A percentile compares a stretch with the other conserved stretches of the same genome.
phyloP scores from a whole-genome alignment of 2,888 invertebrate genomes.

The Blastobasis lacticolella region DNA sequence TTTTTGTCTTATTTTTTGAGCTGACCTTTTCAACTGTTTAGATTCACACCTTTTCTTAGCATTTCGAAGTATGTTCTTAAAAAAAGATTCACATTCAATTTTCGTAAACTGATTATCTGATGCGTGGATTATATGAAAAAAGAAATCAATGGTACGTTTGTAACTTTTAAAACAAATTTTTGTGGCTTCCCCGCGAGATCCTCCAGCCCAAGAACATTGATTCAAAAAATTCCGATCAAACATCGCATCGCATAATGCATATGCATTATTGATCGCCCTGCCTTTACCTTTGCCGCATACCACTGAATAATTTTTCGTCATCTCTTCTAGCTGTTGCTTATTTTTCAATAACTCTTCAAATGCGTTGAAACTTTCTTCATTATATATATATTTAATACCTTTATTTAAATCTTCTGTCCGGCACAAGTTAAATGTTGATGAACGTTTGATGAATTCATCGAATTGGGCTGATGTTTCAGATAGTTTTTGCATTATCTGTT shows the following conservation, averaged over 20 bases:
- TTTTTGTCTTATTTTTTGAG: too few species aligned
- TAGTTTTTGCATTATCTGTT: conserved; percentile 5
- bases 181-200: background rate
- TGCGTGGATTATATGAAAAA: too few species aligned
- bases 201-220: background rate
- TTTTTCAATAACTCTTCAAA: background rate
- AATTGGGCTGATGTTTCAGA: conserved; percentile 5
- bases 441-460: conserved; percentile 2
- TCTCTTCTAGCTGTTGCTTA: background rate
- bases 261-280: background rate
- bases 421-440: background rate
- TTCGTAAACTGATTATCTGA: too few species aligned
- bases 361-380: background rate
- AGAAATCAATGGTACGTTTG: too few species aligned
- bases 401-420: conserved; percentile 1
- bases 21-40: too few species aligned
- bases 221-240: background rate
- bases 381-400: conserved; percentile 1
- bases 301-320: background rate
- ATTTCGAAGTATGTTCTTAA: too few species aligned
- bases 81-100: too few species aligned
- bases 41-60: too few species aligned
- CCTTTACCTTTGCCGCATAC: background rate
- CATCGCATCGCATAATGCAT: background rate
- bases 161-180: conserved; percentile 4